Evolutionary conservation across 2,888 invertebrate genomes (phyloP).

Genomic region (Heliconius sara): DNA sequence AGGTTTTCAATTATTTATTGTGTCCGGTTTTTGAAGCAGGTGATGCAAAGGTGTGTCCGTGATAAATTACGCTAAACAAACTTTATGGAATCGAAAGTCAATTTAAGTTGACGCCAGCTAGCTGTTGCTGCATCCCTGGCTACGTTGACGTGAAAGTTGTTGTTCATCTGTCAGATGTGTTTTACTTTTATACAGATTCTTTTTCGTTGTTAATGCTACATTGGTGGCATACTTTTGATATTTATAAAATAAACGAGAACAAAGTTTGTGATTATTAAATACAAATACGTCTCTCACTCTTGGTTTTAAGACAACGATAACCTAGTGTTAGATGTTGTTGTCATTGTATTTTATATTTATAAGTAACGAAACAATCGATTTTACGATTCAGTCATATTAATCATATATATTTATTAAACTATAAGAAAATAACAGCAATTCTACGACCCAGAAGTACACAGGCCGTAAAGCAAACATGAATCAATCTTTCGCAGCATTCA

Average conservation of each 20-base stretch:
- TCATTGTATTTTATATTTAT: not conserved
- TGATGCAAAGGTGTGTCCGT: constrained; percentile 60
- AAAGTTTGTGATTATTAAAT: not conserved
- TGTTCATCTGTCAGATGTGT: constrained; percentile 22
- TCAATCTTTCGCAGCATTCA: constrained; percentile 50
- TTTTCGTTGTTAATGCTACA: not conserved
- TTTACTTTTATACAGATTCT: constrained; percentile 4
- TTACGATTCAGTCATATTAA: not conserved
- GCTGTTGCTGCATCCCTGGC: constrained; percentile 27
- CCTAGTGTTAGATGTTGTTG: not conserved
- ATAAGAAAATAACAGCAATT: not conserved
- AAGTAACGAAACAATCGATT: not conserved
- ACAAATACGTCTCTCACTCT: not conserved
- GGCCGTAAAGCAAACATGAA: constrained; percentile 43
- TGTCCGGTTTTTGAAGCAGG: constrained; percentile 78
- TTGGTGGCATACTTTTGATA: not conserved
- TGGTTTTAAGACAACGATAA: not conserved
- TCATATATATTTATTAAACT: not conserved
- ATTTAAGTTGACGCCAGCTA: constrained; percentile 31
- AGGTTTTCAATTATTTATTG: constrained; percentile 76
- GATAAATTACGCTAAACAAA: constrained; percentile 55
- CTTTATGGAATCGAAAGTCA: constrained; percentile 48
- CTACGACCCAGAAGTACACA: constrained; percentile 18
- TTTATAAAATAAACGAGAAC: not conserved
- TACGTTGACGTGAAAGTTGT: constrained; percentile 10